phyloP scores from a whole-genome alignment of 1,140 invertebrate genomes.

The Mya arenaria region DNA sequence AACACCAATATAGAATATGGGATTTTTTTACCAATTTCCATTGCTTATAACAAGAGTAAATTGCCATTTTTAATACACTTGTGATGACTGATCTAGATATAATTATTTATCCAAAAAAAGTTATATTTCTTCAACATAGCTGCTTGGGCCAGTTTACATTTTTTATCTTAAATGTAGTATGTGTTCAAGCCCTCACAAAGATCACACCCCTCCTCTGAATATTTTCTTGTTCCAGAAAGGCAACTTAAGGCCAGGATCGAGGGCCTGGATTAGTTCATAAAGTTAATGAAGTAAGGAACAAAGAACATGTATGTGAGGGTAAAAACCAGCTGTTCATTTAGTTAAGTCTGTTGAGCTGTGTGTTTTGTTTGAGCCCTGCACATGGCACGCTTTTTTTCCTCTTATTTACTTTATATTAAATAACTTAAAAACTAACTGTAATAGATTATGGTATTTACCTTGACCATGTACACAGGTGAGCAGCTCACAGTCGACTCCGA shows the following conservation, averaged over 20 bases:
- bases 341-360: not conserved
- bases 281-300: not conserved
- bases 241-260: not conserved
- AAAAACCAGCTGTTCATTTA: not conserved
- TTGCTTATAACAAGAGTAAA: not conserved
- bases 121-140: not conserved
- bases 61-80: not conserved
- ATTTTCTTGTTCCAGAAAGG: not conserved
- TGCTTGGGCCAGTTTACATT: not conserved
- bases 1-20: too few species aligned
- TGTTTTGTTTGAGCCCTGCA: not conserved
- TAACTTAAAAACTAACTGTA: not conserved
- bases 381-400: not conserved
- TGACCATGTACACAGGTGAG: constrained; percentile 54
- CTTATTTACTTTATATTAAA: not conserved
- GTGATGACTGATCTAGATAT: not conserved
- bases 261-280: not conserved
- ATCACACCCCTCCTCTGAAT: not conserved
- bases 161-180: not conserved
- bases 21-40: too few species aligned
- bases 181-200: not conserved
- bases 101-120: not conserved
- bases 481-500: constrained; percentile 69
- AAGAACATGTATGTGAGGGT: not conserved
- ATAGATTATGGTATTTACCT: not conserved